These are phyloP conservation scores for Aporophyla lueneburgensis DNA, from an alignment of 2,888 invertebrate genomes.

Conservation along the genomic window DNA sequence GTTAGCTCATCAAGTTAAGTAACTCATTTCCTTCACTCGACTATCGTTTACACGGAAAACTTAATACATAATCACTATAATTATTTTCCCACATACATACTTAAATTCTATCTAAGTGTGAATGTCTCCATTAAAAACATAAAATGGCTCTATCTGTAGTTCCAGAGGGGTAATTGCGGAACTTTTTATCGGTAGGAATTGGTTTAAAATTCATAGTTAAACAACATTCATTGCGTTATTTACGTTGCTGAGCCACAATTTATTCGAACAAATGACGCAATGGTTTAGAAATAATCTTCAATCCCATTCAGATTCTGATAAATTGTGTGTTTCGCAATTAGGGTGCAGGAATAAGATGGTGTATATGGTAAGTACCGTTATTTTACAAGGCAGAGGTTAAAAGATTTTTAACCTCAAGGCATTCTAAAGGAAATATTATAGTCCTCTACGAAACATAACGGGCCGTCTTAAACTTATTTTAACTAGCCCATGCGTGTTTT, in stretches of 20 bases:
- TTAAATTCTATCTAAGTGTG: conserved; percentile 28
- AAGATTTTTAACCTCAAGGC: no score
- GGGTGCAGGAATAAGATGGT: conserved; percentile 6
- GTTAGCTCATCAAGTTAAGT: conserved; percentile 58
- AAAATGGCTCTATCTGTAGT: conserved; percentile 19
- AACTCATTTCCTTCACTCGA: conserved; percentile 51
- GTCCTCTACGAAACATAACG: background rate
- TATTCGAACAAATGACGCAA: no score
- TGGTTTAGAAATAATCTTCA: no score
- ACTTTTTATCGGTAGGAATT: no score
- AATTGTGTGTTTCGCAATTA: no score
- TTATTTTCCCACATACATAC: conserved; percentile 50
- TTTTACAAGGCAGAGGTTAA: background rate
- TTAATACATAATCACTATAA: conserved; percentile 43
- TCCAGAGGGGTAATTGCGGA: no score
- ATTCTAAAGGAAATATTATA: background rate
- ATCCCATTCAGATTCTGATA: no score
- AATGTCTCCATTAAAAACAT: conserved; percentile 37
- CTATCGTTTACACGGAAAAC: conserved; percentile 49
- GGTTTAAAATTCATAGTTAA: no score
- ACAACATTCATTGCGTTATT: no score
- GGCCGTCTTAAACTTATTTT: background rate
- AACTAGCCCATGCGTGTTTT: background rate
- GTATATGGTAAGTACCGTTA: conserved; percentile 1
- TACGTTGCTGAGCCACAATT: no score